These are phyloP conservation scores for Pampusana beccarii DNA, from an alignment of 2,113 vertebrate genomes.

Conservation along the genomic window DNA sequence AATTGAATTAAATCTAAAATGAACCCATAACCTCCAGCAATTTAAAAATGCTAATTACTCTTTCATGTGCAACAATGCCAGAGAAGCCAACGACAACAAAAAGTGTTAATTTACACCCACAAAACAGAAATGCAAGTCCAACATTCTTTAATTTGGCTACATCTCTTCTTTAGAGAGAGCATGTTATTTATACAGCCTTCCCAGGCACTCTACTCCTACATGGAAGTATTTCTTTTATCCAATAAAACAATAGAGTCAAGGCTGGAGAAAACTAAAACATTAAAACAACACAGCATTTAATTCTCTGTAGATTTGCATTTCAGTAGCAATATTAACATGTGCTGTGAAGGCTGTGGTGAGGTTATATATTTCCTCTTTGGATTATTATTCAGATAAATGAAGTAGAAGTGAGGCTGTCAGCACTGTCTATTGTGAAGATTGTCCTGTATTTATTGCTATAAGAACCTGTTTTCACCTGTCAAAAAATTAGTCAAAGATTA, in stretches of 20 bases:
- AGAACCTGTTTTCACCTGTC: neutral
- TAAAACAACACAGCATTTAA: neutral
- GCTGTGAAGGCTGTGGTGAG: neutral
- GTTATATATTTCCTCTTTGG: neutral
- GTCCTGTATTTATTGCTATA: neutral
- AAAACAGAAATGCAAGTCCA: conserved; percentile 63
- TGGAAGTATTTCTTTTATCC: conserved; percentile 46
- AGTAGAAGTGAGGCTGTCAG: neutral
- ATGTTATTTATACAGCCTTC: conserved; percentile 44
- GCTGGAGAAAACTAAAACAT: conserved; percentile 43
- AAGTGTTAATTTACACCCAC: conserved; percentile 75
- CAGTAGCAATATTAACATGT: neutral
- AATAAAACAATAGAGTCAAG: conserved; percentile 60
- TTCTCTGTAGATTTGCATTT: conserved; percentile 30
- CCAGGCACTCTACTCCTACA: conserved; percentile 14
- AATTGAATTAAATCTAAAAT: conserved; percentile 62
- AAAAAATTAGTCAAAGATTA: neutral
- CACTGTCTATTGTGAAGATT: neutral
- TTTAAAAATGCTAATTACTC: conserved; percentile 73
- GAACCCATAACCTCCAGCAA: conserved; percentile 61
- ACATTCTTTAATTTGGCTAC: conserved; percentile 64
- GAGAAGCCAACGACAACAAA: conserved; percentile 65
- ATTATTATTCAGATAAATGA: conserved; percentile 11
- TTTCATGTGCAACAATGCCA: conserved; percentile 77
- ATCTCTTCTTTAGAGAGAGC: conserved; percentile 41